Conservation (phyloP, 2,113 vertebrate genomes). For the Equus przewalskii region DNA sequence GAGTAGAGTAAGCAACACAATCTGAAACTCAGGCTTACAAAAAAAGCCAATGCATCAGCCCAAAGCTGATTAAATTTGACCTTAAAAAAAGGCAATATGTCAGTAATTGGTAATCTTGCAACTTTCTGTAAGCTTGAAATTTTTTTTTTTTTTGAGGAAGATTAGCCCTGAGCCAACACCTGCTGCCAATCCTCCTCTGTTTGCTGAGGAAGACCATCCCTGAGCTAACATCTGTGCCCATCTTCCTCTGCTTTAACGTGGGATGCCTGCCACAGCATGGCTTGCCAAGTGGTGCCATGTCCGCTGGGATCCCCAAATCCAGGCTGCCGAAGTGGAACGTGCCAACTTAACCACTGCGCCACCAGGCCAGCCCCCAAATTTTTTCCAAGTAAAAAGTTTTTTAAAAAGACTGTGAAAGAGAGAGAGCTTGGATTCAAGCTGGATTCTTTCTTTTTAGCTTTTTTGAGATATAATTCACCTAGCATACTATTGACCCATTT, state of each 20-base stretch:
- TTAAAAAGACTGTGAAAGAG: neutral
- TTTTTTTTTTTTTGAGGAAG: conserved; percentile 22
- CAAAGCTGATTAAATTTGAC: neutral
- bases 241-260: too few relatives aligned
- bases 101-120: neutral
- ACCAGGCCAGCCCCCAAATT: neutral
- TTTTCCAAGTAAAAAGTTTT: neutral
- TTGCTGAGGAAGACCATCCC: too few relatives aligned
- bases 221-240: too few relatives aligned
- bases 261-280: too few relatives aligned
- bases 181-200: too few relatives aligned
- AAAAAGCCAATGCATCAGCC: neutral
- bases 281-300: too few relatives aligned
- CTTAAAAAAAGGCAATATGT: conserved; percentile 35
- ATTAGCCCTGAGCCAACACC: too few relatives aligned
- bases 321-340: too few relatives aligned
- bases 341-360: too few relatives aligned
- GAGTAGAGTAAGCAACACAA: neutral
- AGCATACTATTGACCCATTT: neutral
- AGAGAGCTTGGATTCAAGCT: neutral
- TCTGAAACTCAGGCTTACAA: neutral
- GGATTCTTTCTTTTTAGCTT: neutral
- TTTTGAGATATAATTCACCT: conserved; percentile 25
- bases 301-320: too few relatives aligned
- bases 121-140: neutral